Evolutionary conservation across 2,888 invertebrate genomes (phyloP).

Genomic region (Cantharis nigra): DNA sequence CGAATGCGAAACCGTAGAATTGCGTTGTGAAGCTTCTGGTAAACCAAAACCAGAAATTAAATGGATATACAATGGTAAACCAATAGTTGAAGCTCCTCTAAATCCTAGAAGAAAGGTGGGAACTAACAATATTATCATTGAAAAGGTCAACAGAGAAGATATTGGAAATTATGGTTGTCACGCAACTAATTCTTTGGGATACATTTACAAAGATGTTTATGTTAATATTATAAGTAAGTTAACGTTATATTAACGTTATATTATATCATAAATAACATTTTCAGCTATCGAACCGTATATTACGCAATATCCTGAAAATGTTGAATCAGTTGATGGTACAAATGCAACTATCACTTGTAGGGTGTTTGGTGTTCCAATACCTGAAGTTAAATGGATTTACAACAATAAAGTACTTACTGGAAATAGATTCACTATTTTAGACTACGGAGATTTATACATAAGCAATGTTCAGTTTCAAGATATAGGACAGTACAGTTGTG

Average conservation of each 20-base stretch:
- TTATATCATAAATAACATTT: background rate
- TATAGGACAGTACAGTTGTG: conserved; percentile 87
- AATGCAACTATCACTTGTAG: conserved; percentile 82
- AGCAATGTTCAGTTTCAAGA: conserved; percentile 83
- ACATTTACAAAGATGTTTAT: conserved; percentile 96
- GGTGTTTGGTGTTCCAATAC: conserved; percentile 96
- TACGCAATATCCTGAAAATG: conserved; percentile 78
- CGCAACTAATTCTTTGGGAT: conserved; percentile 95
- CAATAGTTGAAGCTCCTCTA: conserved; percentile 70
- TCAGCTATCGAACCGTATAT: conserved; percentile 80
- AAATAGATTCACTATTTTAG: conserved; percentile 78
- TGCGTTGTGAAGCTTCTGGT: conserved; percentile 87
- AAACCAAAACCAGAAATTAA: conserved; percentile 88
- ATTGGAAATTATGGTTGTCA: conserved; percentile 99
- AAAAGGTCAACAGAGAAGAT: conserved; percentile 80
- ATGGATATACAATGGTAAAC: conserved; percentile 96
- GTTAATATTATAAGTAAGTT: conserved; percentile 85
- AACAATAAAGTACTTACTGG: conserved; percentile 85
- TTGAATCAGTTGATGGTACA: conserved; percentile 81
- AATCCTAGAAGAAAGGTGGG: conserved; percentile 74
- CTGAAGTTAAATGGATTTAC: conserved; percentile 87
- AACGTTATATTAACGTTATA: conserved; percentile 27
- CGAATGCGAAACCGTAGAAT: conserved; percentile 86
- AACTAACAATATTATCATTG: conserved; percentile 76
- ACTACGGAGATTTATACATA: conserved; percentile 82